These are phyloP conservation scores for Corythucha ciliata DNA, from an alignment of 2,888 invertebrate genomes.

Conservation along the genomic window DNA sequence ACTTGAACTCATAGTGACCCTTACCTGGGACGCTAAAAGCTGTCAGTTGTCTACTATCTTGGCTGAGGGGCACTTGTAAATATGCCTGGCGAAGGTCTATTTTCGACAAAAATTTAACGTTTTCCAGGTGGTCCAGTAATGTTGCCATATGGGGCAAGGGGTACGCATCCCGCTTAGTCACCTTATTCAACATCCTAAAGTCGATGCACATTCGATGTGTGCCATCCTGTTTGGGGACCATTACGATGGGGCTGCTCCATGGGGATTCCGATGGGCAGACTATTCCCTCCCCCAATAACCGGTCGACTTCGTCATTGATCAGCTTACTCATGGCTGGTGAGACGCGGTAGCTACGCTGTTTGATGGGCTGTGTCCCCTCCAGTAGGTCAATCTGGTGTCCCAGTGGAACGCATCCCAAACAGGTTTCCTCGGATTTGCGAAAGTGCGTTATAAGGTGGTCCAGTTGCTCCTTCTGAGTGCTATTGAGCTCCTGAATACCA, in stretches of 20 bases:
- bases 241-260: conserved; percentile 18
- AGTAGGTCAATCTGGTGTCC: conserved; percentile 15
- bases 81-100: conserved; percentile 16
- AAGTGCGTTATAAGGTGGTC: too few species aligned
- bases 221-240: conserved; percentile 32
- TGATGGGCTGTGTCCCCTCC: conserved; percentile 9
- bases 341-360: conserved; percentile 14
- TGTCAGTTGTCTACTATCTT: conserved; percentile 34
- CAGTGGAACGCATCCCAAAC: too few species aligned
- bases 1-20: conserved; percentile 35
- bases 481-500: conserved; percentile 11
- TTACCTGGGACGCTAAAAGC: conserved; percentile 37
- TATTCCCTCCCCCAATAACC: conserved; percentile 4
- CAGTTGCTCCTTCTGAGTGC: not conserved
- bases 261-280: conserved; percentile 11
- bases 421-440: too few species aligned
- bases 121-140: not conserved
- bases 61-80: conserved; percentile 16
- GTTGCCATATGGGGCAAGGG: conserved; percentile 11
- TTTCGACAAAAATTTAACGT: conserved; percentile 11
- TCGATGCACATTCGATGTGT: conserved; percentile 39
- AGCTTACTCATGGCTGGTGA: too few species aligned
- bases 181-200: conserved; percentile 40
- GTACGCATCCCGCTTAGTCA: conserved; percentile 12
- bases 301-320: conserved; percentile 8